Evolutionary conservation across 2,797 vertebrate genomes (phyloP).

Genomic region (Tapera naevia): DNA sequence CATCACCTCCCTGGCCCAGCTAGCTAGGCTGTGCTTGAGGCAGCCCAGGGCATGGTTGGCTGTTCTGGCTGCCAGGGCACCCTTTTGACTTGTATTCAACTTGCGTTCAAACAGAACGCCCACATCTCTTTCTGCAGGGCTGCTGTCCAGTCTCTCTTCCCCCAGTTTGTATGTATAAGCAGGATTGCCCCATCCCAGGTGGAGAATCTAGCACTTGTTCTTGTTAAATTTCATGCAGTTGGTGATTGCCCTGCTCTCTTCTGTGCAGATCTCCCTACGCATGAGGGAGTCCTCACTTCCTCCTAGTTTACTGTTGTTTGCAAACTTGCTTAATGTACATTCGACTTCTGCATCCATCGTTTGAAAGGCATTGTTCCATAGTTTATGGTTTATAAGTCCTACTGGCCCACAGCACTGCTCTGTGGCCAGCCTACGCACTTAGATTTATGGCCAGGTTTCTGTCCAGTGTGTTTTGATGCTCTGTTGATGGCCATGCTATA

Average conservation of each 20-base stretch:
- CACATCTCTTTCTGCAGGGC: accelerated
- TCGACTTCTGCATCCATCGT: neutral
- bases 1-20: accelerated
- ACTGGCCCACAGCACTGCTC: neutral
- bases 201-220: neutral
- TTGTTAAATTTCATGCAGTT: neutral
- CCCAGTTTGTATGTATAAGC: neutral
- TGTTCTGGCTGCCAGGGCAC: neutral
- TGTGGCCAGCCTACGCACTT: neutral
- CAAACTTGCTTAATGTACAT: neutral
- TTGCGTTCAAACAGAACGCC: neutral
- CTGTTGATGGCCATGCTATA: neutral
- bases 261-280: neutral
- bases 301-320: neutral
- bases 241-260: neutral
- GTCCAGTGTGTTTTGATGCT: neutral
- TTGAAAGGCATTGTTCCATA: neutral
- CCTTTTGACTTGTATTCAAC: neutral
- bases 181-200: neutral
- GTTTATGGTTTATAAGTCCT: neutral
- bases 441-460: neutral
- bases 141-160: neutral
- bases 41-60: neutral
- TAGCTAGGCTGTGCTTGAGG: neutral
- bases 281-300: neutral